Evolutionary conservation across 2,113 vertebrate species (phyloP).

Genomic region (Bolborhynchus lineola): DNA sequence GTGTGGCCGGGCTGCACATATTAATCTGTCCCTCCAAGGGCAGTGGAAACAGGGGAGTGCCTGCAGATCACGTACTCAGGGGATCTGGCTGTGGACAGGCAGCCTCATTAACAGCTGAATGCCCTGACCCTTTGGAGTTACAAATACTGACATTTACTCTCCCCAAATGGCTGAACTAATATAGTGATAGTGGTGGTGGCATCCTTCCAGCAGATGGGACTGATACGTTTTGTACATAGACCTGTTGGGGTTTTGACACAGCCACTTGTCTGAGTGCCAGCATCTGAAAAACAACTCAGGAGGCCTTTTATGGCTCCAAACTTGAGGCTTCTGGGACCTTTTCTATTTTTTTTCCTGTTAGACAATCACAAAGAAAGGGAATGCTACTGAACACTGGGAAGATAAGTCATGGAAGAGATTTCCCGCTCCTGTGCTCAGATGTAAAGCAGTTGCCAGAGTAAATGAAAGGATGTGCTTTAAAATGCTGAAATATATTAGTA

Average conservation of each 20-base stretch:
- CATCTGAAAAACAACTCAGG: constrained; percentile 6
- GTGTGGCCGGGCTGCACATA: background rate
- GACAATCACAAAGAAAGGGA: background rate
- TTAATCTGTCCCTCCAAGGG: background rate
- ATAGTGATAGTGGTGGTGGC: constrained; percentile 19
- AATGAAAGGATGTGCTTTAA: constrained; percentile 27
- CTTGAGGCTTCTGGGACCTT: background rate
- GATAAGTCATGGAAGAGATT: background rate
- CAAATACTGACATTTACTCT: constrained; percentile 21
- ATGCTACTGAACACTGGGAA: background rate
- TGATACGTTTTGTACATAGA: background rate
- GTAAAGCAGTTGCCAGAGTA: background rate
- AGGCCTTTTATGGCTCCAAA: background rate
- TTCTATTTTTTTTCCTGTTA: background rate
- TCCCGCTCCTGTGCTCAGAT: background rate
- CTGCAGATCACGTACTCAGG: rapidly evolving
- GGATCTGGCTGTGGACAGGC: background rate
- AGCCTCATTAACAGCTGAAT: background rate
- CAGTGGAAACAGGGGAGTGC: background rate
- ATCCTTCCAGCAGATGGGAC: constrained; percentile 31
- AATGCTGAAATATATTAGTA: constrained; percentile 12
- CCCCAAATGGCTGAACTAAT: constrained; percentile 19
- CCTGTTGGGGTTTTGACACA: constrained; percentile 38
- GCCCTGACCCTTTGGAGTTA: background rate
- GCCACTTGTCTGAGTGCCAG: constrained; percentile 25